phyloP scores from a whole-genome alignment of 2,888 invertebrate genomes.

The Alcis repandata region DNA sequence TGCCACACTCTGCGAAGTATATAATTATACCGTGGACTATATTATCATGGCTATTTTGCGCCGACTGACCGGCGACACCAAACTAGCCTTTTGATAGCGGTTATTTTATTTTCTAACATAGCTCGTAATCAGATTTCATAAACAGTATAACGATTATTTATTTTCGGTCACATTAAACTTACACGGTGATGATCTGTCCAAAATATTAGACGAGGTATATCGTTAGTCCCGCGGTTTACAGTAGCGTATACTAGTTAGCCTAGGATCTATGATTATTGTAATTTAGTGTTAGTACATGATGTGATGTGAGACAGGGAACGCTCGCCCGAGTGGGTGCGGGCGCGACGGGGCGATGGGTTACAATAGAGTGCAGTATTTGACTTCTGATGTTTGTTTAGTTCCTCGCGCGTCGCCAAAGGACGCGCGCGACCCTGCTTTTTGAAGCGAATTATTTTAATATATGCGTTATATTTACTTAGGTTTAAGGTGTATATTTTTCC shows the following conservation, averaged over 20 bases:
- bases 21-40: no score
- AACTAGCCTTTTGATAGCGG: conserved; percentile 15
- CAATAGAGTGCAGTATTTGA: conserved; percentile 73
- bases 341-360: conserved; percentile 12
- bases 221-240: conserved; percentile 53
- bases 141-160: conserved; percentile 51
- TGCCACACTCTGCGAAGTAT: no score
- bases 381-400: conserved; percentile 69
- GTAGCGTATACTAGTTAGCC: conserved; percentile 57
- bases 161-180: conserved; percentile 63
- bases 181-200: conserved; percentile 80
- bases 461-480: conserved; percentile 46
- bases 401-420: conserved; percentile 54
- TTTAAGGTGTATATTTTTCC: conserved; percentile 50
- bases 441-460: conserved; percentile 55
- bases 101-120: conserved; percentile 19
- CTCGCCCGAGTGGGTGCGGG: conserved; percentile 10
- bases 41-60: not conserved
- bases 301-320: conserved; percentile 47
- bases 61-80: conserved; percentile 1
- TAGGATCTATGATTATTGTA: conserved; percentile 60
- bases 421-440: conserved; percentile 46
- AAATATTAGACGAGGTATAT: conserved; percentile 58
- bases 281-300: conserved; percentile 53
- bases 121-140: conserved; percentile 43